Conservation (phyloP, 2,888 invertebrate genomes). For the Lasioglossum figueresi region DNA sequence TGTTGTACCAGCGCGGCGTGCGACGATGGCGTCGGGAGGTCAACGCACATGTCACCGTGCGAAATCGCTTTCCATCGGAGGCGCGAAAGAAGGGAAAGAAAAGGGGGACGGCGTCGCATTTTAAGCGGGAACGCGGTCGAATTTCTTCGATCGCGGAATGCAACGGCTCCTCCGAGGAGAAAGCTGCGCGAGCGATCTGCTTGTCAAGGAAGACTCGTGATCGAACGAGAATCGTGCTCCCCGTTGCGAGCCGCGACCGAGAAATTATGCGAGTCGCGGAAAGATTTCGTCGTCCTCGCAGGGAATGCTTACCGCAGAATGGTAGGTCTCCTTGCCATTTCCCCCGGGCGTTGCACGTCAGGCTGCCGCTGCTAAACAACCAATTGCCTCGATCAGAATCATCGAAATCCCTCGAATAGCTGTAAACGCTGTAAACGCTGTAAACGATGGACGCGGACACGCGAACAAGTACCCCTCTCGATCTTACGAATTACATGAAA, state of each 20-base stretch:
- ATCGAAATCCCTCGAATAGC: constrained; percentile 29
- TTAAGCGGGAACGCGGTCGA: constrained; percentile 34
- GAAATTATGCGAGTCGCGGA: constrained; percentile 20
- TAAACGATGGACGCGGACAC: constrained; percentile 1
- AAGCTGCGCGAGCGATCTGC: constrained; percentile 50
- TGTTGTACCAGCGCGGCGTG: neutral
- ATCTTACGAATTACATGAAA: constrained; percentile 40
- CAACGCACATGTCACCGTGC: constrained; percentile 19
- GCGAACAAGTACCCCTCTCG: constrained; percentile 36
- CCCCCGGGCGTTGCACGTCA: constrained; percentile 89
- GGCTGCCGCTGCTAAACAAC: constrained; percentile 85
- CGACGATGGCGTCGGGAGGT: constrained; percentile 5
- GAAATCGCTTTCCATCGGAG: constrained; percentile 48
- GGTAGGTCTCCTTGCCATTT: constrained; percentile 93
- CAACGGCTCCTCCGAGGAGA: constrained; percentile 47
- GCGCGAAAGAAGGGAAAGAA: neutral
- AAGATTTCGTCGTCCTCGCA: neutral
- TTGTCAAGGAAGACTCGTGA: constrained; percentile 42
- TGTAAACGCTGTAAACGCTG: constrained; percentile 13
- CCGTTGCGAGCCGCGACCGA: constrained; percentile 6
- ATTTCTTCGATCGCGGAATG: constrained; percentile 40
- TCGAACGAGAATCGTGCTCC: constrained; percentile 25
- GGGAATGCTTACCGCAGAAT: constrained; percentile 89
- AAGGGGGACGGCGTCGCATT: constrained; percentile 35
- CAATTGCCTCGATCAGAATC: constrained; percentile 42